Percentiles rank a stretch among this genome's conserved stretches.
These are phyloP conservation scores for Platorchestia sp. DNA, from an alignment of 1,140 invertebrate genomes.

Conservation along the genomic window DNA sequence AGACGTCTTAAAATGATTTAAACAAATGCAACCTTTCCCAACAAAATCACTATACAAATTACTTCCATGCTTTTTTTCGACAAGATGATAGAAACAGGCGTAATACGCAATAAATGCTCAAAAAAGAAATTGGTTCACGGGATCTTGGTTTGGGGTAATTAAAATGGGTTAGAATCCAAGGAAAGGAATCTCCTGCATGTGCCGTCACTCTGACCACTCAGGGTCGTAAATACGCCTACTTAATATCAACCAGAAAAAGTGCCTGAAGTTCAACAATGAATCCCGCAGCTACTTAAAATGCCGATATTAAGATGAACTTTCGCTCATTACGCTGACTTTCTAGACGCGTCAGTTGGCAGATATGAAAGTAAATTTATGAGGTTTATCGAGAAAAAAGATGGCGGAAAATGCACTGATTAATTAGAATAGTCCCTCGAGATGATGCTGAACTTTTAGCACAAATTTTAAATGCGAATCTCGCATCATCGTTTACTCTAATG, in stretches of 20 bases:
- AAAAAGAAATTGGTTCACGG: background rate
- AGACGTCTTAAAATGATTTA: background rate
- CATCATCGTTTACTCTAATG: background rate
- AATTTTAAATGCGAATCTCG: background rate
- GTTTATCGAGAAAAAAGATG: background rate
- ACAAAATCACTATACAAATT: background rate
- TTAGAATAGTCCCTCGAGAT: background rate
- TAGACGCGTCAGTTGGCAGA: background rate
- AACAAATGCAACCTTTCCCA: background rate
- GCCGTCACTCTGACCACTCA: background rate
- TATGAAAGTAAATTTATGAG: background rate
- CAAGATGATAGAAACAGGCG: background rate
- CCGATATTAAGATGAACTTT: background rate
- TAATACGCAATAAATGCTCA: background rate
- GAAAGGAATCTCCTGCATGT: background rate
- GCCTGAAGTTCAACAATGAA: background rate
- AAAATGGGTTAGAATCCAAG: background rate
- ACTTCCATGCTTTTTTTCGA: background rate
- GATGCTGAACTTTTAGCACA: background rate
- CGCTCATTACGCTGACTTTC: background rate
- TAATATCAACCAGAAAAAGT: background rate
- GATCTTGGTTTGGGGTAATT: background rate
- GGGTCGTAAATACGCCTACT: slow-evolving; percentile 6
- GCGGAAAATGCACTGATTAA: background rate
- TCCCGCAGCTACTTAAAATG: background rate